These are phyloP conservation scores for Chaetogeoica ovagalla DNA, from an alignment of 2,888 invertebrate species.

Conservation along the genomic window DNA sequence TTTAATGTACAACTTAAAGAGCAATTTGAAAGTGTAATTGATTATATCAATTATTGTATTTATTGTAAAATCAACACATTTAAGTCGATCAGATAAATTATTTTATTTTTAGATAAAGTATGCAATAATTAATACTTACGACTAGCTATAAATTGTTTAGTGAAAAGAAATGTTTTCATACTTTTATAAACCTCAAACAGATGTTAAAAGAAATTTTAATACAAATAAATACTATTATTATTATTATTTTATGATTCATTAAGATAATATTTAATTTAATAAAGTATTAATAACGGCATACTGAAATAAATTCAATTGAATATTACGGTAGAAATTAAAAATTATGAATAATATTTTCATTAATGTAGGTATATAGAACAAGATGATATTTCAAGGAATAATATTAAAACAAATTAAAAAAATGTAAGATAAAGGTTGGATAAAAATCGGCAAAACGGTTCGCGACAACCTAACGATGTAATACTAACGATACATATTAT, in stretches of 20 bases:
- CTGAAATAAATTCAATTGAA: not conserved
- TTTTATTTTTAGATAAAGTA: too few species aligned
- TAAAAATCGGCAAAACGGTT: not conserved
- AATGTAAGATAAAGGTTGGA: conserved; percentile 21
- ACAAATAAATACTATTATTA: not conserved
- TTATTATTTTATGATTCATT: not conserved
- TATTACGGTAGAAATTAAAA: not conserved
- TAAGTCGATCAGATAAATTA: too few species aligned
- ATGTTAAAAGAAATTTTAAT: not conserved
- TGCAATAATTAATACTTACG: too few species aligned
- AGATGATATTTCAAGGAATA: not conserved
- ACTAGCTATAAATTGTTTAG: too few species aligned
- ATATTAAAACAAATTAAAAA: not conserved
- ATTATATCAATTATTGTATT: not conserved
- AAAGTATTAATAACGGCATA: not conserved
- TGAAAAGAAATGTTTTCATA: too few species aligned
- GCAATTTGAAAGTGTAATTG: conserved; percentile 1
- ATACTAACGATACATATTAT: not conserved
- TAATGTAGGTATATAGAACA: not conserved
- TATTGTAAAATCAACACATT: not conserved
- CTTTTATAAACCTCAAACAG: too few species aligned
- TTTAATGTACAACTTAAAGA: not conserved
- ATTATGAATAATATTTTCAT: not conserved
- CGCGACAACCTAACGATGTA: not conserved
- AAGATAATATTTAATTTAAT: not conserved